Evolutionary conservation across 1,140 invertebrate species (phyloP).

Genomic region (Trypoxylus dichotomus): DNA sequence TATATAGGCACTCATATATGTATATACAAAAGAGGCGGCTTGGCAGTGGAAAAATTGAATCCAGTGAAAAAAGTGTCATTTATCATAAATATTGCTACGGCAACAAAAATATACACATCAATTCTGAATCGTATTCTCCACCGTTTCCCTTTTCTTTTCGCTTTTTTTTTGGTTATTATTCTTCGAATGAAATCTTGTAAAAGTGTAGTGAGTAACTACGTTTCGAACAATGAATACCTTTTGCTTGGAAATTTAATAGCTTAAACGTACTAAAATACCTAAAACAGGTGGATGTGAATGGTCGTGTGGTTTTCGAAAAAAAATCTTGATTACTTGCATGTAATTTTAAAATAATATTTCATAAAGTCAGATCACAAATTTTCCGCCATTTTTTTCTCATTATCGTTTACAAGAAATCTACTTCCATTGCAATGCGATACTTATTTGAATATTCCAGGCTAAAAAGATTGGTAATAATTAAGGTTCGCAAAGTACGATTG

Average conservation of each 20-base stretch:
- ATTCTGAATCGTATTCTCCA: background rate
- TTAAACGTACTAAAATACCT: background rate
- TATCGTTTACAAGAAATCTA: too few relatives aligned
- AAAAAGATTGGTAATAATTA: too few relatives aligned
- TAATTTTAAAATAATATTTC: too few relatives aligned
- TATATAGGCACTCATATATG: background rate
- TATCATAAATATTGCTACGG: slow-evolving; percentile 12
- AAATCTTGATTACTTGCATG: too few relatives aligned
- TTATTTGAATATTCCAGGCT: too few relatives aligned
- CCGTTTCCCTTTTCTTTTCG: background rate
- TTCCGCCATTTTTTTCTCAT: too few relatives aligned
- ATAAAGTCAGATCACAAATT: too few relatives aligned
- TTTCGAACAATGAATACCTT: background rate
- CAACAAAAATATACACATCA: slow-evolving; percentile 20
- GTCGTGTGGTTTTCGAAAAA: too few relatives aligned
- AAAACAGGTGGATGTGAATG: too few relatives aligned
- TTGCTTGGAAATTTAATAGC: background rate
- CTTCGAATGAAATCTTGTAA: background rate
- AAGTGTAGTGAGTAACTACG: background rate
- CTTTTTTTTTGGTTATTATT: background rate
- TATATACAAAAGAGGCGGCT: background rate
- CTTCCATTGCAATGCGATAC: too few relatives aligned
- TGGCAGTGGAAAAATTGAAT: slow-evolving; percentile 14
- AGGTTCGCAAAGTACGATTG: too few relatives aligned
- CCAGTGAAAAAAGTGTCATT: slow-evolving; percentile 21